These are phyloP conservation scores for Verasper variegatus DNA, from an alignment of 2,113 vertebrate genomes.

Conservation along the genomic window DNA sequence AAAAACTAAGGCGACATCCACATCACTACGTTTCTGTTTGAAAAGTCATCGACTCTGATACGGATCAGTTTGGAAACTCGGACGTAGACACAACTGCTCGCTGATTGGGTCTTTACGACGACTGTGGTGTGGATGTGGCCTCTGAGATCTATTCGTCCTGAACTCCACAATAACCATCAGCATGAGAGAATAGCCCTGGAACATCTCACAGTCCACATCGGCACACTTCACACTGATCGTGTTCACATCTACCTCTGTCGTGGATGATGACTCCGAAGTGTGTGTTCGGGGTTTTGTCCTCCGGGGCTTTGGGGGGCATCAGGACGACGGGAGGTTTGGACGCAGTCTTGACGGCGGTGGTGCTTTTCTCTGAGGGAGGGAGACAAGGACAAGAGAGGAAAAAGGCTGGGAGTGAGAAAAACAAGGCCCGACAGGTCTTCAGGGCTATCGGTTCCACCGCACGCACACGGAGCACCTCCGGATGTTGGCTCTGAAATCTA, in stretches of 20 bases:
- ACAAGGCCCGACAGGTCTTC: conserved; percentile 19
- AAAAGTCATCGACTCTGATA: too few species aligned
- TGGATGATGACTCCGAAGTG: conserved; percentile 91
- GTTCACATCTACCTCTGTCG: conserved; percentile 86
- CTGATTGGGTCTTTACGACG: too few species aligned
- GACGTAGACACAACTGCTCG: too few species aligned
- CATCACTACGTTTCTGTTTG: too few species aligned
- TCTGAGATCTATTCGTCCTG: conserved; percentile 21
- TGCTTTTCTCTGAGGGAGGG: conserved; percentile 83
- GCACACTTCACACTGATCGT: accelerated
- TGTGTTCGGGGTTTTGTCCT: conserved; percentile 83
- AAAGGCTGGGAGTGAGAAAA: conserved; percentile 25
- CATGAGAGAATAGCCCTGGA: background rate
- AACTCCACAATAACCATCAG: conserved; percentile 8
- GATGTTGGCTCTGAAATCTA: conserved; percentile 46
- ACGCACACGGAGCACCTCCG: conserved; percentile 32
- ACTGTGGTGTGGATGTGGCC: background rate
- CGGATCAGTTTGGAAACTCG: too few species aligned
- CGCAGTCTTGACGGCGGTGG: conserved; percentile 85
- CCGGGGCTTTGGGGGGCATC: conserved; percentile 81
- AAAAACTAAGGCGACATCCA: background rate
- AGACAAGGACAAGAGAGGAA: background rate
- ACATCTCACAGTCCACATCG: conserved; percentile 13
- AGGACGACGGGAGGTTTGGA: conserved; percentile 82
- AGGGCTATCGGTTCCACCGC: conserved; percentile 34